phyloP scores from a whole-genome alignment of 2,888 invertebrate genomes.

The Marasmarcha lunaedactyla region DNA sequence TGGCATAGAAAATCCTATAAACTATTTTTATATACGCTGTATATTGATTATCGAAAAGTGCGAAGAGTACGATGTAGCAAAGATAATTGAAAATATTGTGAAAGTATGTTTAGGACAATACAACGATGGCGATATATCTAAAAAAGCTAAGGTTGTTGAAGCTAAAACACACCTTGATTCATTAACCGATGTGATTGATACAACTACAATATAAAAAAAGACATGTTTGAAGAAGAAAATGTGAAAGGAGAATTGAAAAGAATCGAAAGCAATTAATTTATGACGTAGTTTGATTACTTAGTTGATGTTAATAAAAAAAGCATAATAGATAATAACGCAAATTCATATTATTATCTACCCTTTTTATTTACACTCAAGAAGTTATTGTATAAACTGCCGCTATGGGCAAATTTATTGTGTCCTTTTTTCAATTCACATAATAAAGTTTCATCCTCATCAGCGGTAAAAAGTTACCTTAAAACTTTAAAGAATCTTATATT shows the following conservation, averaged over 20 bases:
- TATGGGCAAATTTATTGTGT: conserved; percentile 2
- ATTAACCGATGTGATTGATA: conserved; percentile 1
- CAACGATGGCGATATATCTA: background rate
- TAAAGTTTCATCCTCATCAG: conserved; percentile 1
- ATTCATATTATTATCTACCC: conserved; percentile 1
- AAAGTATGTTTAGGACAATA: conserved; percentile 1
- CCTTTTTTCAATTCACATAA: conserved; percentile 1
- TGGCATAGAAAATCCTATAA: background rate
- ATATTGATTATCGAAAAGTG: conserved; percentile 4
- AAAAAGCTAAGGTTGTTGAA: conserved; percentile 1
- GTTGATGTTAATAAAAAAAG: conserved; percentile 1
- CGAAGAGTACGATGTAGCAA: conserved; percentile 2
- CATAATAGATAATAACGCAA: background rate
- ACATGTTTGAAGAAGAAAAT: background rate
- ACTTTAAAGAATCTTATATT: too few species aligned
- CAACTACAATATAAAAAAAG: background rate
- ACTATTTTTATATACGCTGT: conserved; percentile 1
- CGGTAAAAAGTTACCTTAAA: conserved; percentile 3
- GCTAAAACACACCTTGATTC: background rate
- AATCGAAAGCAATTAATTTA: background rate
- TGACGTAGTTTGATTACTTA: conserved; percentile 1
- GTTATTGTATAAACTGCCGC: conserved; percentile 2
- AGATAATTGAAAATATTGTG: conserved; percentile 4
- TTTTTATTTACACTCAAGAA: background rate
- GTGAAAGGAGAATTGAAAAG: background rate